Conservation (phyloP, 2,113 vertebrate genomes). For the Atrichornis clamosus region DNA sequence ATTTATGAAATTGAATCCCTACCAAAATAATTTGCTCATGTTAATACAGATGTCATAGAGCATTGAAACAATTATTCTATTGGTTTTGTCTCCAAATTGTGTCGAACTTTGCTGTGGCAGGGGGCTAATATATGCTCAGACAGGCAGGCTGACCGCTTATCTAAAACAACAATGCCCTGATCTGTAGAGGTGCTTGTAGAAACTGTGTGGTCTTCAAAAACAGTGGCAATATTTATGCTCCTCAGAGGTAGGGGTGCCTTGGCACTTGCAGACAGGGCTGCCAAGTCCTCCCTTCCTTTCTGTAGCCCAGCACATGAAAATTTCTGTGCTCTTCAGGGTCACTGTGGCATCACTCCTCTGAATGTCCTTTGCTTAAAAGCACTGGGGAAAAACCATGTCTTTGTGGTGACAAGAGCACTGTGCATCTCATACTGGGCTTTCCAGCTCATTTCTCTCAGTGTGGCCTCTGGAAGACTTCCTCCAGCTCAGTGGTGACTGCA, state of each 20-base stretch:
- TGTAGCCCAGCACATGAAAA: not conserved
- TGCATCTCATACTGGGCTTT: not conserved
- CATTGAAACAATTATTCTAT: not conserved
- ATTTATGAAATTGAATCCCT: conserved; percentile 71
- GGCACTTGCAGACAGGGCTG: not conserved
- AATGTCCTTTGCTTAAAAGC: not conserved
- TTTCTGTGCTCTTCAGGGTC: not conserved
- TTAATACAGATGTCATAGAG: conserved; percentile 4
- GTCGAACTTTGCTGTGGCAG: not conserved
- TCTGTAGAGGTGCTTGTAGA: not conserved
- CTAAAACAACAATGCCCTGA: not conserved
- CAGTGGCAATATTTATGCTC: not conserved
- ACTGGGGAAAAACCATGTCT: not conserved
- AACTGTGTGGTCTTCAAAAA: not conserved
- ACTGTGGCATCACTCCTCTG: not conserved
- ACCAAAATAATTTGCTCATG: conserved; percentile 57
- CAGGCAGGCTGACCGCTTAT: not conserved
- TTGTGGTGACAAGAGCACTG: not conserved
- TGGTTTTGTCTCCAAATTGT: not conserved
- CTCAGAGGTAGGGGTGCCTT: not conserved
- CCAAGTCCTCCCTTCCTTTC: not conserved
- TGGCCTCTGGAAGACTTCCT: not conserved
- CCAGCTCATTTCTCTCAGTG: not conserved
- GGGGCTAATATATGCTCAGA: not conserved
- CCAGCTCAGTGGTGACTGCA: not conserved